Base-by-base conservation (phyloP, 1,140 invertebrate genomes). In the Rhizoglyphus robini region DNA sequence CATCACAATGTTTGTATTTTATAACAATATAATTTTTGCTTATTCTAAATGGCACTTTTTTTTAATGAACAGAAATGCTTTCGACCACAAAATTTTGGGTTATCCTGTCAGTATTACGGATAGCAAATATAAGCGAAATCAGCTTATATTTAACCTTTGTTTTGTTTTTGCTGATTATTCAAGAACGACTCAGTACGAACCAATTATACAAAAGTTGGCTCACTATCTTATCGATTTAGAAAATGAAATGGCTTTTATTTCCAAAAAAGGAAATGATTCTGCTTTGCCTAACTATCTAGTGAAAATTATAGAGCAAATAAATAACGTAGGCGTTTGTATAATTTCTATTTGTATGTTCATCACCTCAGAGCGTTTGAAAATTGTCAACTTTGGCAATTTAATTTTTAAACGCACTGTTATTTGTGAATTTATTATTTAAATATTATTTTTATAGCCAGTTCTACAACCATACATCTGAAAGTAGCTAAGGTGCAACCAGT, bases 101-200 rank as follows among this genome's bases (percentile, higher is more conserved):
- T 96, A 88, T 78, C 93, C 94, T 0, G 86, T 95, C 31, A 81
- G 84, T 69, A 92, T 97, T 64, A 86, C 90, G 70, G 84, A 90
- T 72, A 82, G 86, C 58, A 60, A 60, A 46, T 96, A 96, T 80
- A 83, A 84, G n/a, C 79, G 94, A 67, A 96, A 97, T 79, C 87
- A 88, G 30, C 88, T 91, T 70, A 86, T 94, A 62, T 97, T 96
- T 75, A 97, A 97, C 77, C 75, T 96, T 2, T 96, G 92, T 74
- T 94, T 97, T 76, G 90, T 96, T 0, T 96, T 90, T 74, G 87
- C 93, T 72, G 84, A 85, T 34, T 85, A 85, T 77, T 85, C 88
- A 0, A 82, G 88, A 61, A 91, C 90, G 18, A 86, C 90, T 1
- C 88, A 91, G 71, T 96, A 94, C 79, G 92, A 96, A 74, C 83